Conservation (phyloP, 2,797 vertebrate genomes). For the Nannoperca obscura region DNA sequence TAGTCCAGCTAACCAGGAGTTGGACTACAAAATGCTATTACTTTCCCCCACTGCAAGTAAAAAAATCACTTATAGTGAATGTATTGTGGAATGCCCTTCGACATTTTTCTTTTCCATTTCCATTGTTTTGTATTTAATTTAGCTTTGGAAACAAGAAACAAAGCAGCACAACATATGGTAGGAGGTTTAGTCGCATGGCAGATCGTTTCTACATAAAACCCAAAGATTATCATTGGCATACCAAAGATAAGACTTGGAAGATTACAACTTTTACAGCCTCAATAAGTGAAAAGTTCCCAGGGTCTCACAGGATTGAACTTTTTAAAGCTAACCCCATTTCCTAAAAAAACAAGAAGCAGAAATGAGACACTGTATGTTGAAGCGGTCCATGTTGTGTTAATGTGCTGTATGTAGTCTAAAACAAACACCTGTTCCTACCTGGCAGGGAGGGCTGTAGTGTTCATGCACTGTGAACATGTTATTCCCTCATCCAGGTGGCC, state of each 20-base stretch:
- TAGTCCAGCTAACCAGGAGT: conserved; percentile 75
- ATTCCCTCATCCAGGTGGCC: conserved; percentile 85
- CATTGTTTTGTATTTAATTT: conserved; percentile 53
- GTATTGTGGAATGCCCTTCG: conserved; percentile 67
- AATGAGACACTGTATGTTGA: not conserved
- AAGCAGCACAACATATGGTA: conserved; percentile 14
- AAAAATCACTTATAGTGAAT: conserved; percentile 62
- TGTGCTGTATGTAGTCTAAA: conserved; percentile 49
- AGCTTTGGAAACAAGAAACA: conserved; percentile 38
- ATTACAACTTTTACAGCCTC: not conserved
- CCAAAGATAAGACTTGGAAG: not conserved
- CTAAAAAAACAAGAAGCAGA: not conserved
- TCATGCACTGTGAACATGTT: conserved; percentile 78
- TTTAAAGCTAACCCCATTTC: not conserved
- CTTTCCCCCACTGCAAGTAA: conserved; percentile 43
- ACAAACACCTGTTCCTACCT: conserved; percentile 79
- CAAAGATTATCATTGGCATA: not conserved
- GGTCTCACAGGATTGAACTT: not conserved
- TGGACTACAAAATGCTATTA: conserved; percentile 74
- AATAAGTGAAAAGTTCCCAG: not conserved
- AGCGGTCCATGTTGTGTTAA: conserved; percentile 22
- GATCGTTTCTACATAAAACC: conserved; percentile 11
- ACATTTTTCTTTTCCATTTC: conserved; percentile 62
- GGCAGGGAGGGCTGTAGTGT: conserved; percentile 68
- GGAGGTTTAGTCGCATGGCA: conserved; percentile 20